Evolutionary conservation across 2,888 invertebrate species (phyloP), one percentile per base, ranked within the genome.

Genomic region (Melipona beecheii): DNA sequence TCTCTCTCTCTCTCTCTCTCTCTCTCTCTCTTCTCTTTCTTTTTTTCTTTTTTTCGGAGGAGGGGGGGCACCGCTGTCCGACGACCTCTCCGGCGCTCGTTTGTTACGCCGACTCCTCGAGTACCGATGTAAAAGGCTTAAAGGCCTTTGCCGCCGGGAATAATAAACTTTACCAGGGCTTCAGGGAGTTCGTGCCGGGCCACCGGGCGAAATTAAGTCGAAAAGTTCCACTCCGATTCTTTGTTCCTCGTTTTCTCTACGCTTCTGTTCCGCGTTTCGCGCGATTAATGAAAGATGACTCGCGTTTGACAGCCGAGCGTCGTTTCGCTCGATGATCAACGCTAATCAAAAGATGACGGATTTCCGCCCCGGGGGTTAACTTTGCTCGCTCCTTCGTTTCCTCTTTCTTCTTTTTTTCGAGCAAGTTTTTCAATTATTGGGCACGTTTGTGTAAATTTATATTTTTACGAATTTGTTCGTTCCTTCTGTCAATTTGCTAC

Each of bases 81-180:
- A 49, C 72, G 65, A 49, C 31, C 71, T 62, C 73, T 27, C 9
- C 9, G 43, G 69, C 17, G 58, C 54, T 70, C 81, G 78, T 82
- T 78, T 78, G 74, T 81, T 74, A 69, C 68, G 50, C 78, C 50
- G 70, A 27, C 65, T 66, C 58, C 82, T 54, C 70, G 36, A 70
- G 73, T 62, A 78, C 78, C 77, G 64, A 72, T 78, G 74, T 74
- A 82, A 68, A 73, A 58, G 78, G 78, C 78, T 82, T 74, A 78
- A 82, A 71, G 78, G 78, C 43, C 81, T 72, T 73, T 58, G 78
- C 81, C 68, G 72, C 54, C 43, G 36, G 68, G 72, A 68, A 72
- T 77, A 81, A 72, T 81, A 81, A 77, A 77, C 71, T 60, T 77
- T 62, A n/a, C 13, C n/a, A 17, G 27, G 43, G 49, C 66, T 68